Evolutionary conservation across 2,797 vertebrate species (phyloP).

Genomic region (Pipistrellus nathusii): DNA sequence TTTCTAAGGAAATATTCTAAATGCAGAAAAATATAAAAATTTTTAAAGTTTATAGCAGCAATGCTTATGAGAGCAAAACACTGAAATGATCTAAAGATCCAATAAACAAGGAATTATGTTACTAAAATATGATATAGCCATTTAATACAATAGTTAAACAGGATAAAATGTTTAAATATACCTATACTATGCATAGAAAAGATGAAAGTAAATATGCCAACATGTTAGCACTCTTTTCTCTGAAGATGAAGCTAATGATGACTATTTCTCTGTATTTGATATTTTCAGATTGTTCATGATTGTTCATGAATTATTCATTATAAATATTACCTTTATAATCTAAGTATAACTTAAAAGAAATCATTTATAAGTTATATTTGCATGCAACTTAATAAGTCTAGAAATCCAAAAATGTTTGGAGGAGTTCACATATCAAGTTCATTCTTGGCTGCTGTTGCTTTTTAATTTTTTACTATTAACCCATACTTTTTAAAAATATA

Average conservation of each 20-base stretch:
- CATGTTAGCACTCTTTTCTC: neutral
- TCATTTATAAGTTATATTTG: neutral
- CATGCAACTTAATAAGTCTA: neutral
- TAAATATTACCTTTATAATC: neutral
- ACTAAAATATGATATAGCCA: neutral
- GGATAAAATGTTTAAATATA: neutral
- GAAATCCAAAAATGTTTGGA: conserved; percentile 6
- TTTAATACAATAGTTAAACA: neutral
- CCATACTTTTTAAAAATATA: no score
- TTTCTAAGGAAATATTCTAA: conserved; percentile 40
- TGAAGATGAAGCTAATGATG: neutral
- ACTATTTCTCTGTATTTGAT: conserved; percentile 11
- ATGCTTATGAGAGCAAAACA: neutral
- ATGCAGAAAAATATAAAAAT: neutral
- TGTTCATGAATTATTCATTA: no score
- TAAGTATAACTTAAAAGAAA: neutral
- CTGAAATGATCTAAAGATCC: neutral
- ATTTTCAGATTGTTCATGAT: neutral
- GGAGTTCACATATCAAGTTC: neutral
- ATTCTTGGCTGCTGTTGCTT: neutral
- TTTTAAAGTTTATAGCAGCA: neutral
- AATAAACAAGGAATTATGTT: neutral
- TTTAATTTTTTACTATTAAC: no score
- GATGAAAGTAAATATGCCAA: neutral
- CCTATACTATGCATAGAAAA: neutral